Percentiles rank a stretch among this genome's conserved stretches.
These are phyloP conservation scores for Mythimna impura DNA, from an alignment of 2,888 invertebrate genomes.

Conservation along the genomic window DNA sequence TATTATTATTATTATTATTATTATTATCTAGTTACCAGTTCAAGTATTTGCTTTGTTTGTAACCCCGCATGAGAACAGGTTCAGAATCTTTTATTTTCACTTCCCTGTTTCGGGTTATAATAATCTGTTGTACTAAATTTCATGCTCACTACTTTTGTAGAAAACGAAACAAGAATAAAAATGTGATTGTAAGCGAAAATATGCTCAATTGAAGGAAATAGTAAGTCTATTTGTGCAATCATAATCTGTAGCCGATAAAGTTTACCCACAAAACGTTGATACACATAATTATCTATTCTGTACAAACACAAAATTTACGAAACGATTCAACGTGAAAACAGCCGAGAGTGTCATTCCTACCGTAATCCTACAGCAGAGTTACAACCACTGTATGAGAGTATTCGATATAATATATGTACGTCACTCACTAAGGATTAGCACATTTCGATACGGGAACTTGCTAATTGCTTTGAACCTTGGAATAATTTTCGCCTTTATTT, in stretches of 20 bases:
- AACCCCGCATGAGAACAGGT: no score
- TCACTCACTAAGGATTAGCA: conserved; percentile 4
- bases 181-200: not conserved
- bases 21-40: no score
- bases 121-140: no score
- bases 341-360: conserved; percentile 21
- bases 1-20: no score
- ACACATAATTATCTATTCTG: conserved; percentile 10
- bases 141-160: not conserved
- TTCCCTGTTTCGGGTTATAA: no score
- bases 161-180: not conserved
- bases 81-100: no score
- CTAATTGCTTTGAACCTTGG: no score
- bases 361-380: not conserved
- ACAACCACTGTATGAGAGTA: not conserved
- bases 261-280: conserved; percentile 5
- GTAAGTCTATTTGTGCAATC: not conserved
- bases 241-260: not conserved
- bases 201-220: conserved; percentile 2
- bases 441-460: conserved; percentile 17
- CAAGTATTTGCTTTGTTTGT: not conserved
- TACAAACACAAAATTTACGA: conserved; percentile 7
- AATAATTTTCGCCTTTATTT: no score
- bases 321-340: conserved; percentile 28
- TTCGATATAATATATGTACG: not conserved